Evolutionary conservation across 1,140 invertebrate species (phyloP), one percentile per base, ranked within the genome.

Genomic region (Drosophila cardini): DNA sequence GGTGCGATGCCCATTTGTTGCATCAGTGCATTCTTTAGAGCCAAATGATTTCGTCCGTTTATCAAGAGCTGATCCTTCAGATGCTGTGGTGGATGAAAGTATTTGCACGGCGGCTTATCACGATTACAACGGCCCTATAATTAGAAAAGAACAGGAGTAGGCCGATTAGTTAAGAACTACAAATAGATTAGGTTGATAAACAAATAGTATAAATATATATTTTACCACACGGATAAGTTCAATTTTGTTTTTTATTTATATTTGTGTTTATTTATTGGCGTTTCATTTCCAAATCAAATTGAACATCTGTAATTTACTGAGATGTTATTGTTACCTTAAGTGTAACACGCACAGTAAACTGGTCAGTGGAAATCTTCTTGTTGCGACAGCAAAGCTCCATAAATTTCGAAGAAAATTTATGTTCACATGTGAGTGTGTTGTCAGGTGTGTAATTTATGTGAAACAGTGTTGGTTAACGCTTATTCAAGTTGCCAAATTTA

Each of bases 21-120:
- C 95, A 98, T 97, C 77, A 98, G 94, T 68, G 97, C 97, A 94
- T 98, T 98, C 94, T 99, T 99, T 92, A 99, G 93, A 75, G 98
- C 98, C 93, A 99, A 94, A 94, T 99, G 99, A 94, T 99, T 99
- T 90, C 98, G 95, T 68, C 99, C 99, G 94, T 99, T 99, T 95
- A 99, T 99, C 92, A 99, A 94, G 91, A 99, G 95, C 94, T 99
- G 99, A 94, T 99, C 99, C 94, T 99, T 99, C 78, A 99, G 95
- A 93, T 99, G 99, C 93, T 99, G 98, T 78, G 99, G 99, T 75
- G 98, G 98, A 94, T 99, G 99, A 93, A 99, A 98, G 94, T 99
- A 99, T 95, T 99, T 99, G 97, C 99, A 99, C 80, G 99, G 99
- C 73, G 99, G 99, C 93, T 99, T 99, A 93, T 99, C 99, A 91